Base-by-base conservation (phyloP, 2,797 vertebrate species). In the Molossus alvarezi region DNA sequence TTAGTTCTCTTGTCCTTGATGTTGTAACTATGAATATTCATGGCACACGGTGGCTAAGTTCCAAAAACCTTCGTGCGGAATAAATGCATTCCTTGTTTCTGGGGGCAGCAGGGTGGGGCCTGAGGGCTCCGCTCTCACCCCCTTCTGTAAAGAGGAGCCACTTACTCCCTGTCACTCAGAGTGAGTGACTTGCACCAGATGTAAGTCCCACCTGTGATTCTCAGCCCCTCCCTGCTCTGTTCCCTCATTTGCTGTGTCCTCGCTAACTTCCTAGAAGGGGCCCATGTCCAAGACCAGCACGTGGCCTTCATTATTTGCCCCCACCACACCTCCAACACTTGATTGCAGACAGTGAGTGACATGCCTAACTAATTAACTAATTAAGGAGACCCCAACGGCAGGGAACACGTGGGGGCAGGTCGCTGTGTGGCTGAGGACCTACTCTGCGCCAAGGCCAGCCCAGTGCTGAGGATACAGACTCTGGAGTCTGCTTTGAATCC, bases 341-440 rank as follows among this genome's bases (percentile, higher is more conserved):
- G 53, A 8, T 10, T 29, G 6, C 17, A 53, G 73, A 48, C 12
- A 29, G 11, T 9, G 17, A 64, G 10, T 21, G 25, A 57, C 3
- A 7, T 0, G 1, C 33, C 41, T 9, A 57, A 1, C 60, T 79
- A 53, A 23, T 48, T 9, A 57, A 1, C 60, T 79, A 53, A 23
- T 25, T 23, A 62, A 76, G 33, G 21, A 60, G 64, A 41, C 72
- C 45, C 45, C 13, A 23, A 57, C 75, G 65, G 23, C 75, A 51
- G 53, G 51, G 29, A 85, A 23, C 0, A 15, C 17, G 9, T 0
- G 1, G 41, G n/a, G 69, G 9, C 1, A 20, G 20, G 14, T 17
- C 41, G 9, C 23, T 15, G 6, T 45, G 0, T 5, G 21, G 6
- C 73, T 17, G 6, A 76, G 80, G 83, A 37, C 29, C 37, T 15